Evolutionary conservation across 2,113 vertebrate genomes (phyloP).

Genomic region (Hiodon tergisus): DNA sequence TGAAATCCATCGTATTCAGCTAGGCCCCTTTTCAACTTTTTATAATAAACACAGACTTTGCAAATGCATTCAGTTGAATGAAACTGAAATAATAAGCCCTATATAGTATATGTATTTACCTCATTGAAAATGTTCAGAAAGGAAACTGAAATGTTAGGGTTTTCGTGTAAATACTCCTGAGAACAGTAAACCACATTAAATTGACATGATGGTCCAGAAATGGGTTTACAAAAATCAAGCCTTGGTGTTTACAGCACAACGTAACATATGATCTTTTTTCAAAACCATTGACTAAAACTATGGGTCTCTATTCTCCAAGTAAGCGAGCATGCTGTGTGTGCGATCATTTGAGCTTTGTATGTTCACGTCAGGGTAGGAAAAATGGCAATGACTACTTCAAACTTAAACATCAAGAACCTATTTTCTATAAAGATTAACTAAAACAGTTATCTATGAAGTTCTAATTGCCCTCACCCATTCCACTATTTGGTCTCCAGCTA

Average conservation of each 20-base stretch:
- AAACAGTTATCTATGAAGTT: slow-evolving; percentile 38
- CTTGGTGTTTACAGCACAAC: no score
- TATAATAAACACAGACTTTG: not conserved
- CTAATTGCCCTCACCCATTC: slow-evolving; percentile 30
- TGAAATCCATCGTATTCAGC: slow-evolving; percentile 3
- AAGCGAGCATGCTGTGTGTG: no score
- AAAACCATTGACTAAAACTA: no score
- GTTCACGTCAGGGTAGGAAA: slow-evolving; percentile 15
- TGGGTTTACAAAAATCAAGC: no score
- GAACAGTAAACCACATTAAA: no score
- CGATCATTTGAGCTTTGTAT: slow-evolving; percentile 3
- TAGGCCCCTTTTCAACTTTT: not conserved
- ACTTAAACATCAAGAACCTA: slow-evolving; percentile 7
- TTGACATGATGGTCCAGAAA: no score
- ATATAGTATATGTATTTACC: no score
- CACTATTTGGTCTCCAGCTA: slow-evolving; percentile 42
- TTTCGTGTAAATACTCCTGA: no score
- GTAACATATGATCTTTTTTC: no score
- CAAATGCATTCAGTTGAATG: not conserved
- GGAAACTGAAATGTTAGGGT: no score
- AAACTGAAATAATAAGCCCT: not conserved
- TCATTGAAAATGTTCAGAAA: no score
- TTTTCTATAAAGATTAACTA: slow-evolving; percentile 43
- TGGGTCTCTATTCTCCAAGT: no score
- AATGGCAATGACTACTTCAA: slow-evolving; percentile 7